Conservation (phyloP, 1,140 invertebrate species). For the Platyscapa corneri region DNA sequence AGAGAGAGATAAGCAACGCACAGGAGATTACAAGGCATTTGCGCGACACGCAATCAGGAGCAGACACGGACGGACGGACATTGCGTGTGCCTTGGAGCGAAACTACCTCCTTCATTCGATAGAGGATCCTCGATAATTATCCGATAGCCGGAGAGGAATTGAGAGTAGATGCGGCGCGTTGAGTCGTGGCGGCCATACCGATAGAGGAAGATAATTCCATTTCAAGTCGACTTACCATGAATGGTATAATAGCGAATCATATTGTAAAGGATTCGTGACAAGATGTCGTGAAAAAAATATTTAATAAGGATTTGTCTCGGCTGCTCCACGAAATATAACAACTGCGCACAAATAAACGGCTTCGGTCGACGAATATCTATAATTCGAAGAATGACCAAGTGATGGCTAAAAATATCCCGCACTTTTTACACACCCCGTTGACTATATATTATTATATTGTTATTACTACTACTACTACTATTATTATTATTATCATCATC, state of each 20-base stretch:
- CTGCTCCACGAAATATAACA: not conserved
- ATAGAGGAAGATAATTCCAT: conserved; percentile 32
- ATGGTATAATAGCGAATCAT: conserved; percentile 16
- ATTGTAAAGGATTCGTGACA: not conserved
- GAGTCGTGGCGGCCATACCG: not conserved
- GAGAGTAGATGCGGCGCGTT: not conserved
- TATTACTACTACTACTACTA: too few species aligned
- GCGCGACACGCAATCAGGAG: conserved; percentile 62
- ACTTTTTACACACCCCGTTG: too few species aligned
- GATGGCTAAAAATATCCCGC: too few species aligned
- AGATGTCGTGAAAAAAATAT: not conserved
- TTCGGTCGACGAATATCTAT: too few species aligned
- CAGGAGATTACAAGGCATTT: conserved; percentile 64
- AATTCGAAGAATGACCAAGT: too few species aligned
- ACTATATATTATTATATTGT: too few species aligned
- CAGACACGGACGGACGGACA: conserved; percentile 60
- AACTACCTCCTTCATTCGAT: conserved; percentile 57
- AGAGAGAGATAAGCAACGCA: conserved; percentile 51
- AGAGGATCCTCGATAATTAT: conserved; percentile 64
- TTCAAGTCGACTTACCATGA: conserved; percentile 5
- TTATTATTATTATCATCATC: too few species aligned
- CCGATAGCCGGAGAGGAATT: conserved; percentile 56
- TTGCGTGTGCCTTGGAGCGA: conserved; percentile 53
- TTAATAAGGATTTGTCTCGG: not conserved
- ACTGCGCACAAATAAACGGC: not conserved